A percentile compares a stretch with the other conserved stretches of the same genome.
Evolutionary conservation across 35 echinoderm and acorn worm species (phyloP).

Genomic region (Ophiothrix spiculata): DNA sequence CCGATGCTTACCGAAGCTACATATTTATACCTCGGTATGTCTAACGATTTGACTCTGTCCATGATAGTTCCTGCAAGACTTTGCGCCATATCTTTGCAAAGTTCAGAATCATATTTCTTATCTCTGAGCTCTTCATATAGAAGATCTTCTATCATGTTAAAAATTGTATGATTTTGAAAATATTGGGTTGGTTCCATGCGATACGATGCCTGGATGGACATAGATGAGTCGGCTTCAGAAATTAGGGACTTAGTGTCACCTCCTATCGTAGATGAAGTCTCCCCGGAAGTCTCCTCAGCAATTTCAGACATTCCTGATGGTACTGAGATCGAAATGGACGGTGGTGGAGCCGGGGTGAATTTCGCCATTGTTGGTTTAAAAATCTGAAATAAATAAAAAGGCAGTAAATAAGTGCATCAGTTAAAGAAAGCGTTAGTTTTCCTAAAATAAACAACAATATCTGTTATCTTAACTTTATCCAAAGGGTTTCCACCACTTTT

Average conservation of each 20-base stretch:
- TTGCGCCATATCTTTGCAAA: slow-evolving; percentile 51
- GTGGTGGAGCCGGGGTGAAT: not conserved
- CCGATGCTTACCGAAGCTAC: slow-evolving; percentile 80
- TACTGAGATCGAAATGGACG: not conserved
- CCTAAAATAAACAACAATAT: not conserved
- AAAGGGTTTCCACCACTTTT: not conserved
- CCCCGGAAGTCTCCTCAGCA: not conserved
- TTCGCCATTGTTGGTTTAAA: not conserved
- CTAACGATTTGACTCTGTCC: slow-evolving; percentile 49
- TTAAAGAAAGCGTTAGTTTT: not conserved
- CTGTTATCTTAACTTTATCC: not conserved
- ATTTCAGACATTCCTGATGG: not conserved
- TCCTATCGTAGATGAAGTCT: not conserved
- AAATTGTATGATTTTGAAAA: slow-evolving; percentile 43
- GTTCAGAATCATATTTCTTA: slow-evolving; percentile 53
- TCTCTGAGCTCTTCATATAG: slow-evolving; percentile 37
- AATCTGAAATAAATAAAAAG: not conserved
- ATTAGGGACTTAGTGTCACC: not conserved
- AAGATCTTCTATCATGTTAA: slow-evolving; percentile 23
- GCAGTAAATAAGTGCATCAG: not conserved
- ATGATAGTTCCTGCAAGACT: slow-evolving; percentile 59
- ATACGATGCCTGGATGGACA: not conserved
- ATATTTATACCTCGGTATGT: slow-evolving; percentile 65
- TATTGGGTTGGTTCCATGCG: not conserved
- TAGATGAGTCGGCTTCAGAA: not conserved